phyloP scores from a whole-genome alignment of 2,888 invertebrate species.

The Andrena marginata region DNA sequence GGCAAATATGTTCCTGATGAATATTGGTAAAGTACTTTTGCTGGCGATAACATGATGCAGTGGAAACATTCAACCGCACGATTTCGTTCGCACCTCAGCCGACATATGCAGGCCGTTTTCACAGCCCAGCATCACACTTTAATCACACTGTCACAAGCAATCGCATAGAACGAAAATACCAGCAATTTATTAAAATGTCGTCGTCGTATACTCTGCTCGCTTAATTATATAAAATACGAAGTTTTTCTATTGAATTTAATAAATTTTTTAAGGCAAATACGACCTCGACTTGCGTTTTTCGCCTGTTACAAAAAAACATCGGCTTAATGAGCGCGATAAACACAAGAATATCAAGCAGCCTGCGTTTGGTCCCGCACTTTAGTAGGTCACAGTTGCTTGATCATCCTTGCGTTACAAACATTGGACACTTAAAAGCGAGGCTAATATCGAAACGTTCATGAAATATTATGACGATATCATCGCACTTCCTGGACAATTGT shows the following conservation, averaged over 20 bases:
- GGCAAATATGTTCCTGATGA: constrained; percentile 22
- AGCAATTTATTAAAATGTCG: not conserved
- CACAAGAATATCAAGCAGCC: not conserved
- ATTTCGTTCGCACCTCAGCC: not conserved
- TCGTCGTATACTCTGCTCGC: not conserved
- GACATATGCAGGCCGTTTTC: not conserved
- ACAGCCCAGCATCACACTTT: constrained; percentile 2
- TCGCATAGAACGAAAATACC: not conserved
- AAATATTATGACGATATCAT: not conserved
- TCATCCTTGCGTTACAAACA: constrained; percentile 13
- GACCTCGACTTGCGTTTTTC: not conserved
- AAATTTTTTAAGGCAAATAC: not conserved
- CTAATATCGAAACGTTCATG: not conserved
- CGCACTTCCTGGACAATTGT: constrained; percentile 15
- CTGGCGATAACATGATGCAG: not conserved
- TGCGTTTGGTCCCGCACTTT: constrained; percentile 27
- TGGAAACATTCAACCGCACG: not conserved
- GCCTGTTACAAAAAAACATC: not conserved
- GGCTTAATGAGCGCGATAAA: constrained; percentile 26
- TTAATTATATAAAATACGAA: not conserved
- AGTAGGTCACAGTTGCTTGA: constrained; percentile 39
- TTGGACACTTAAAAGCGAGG: constrained; percentile 1
- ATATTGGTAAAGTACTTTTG: constrained; percentile 22
- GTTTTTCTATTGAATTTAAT: not conserved
- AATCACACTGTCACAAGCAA: not conserved